These are phyloP conservation scores for Acanthosepion lycidas DNA, from an alignment of 2,888 invertebrate species.

Conservation along the genomic window DNA sequence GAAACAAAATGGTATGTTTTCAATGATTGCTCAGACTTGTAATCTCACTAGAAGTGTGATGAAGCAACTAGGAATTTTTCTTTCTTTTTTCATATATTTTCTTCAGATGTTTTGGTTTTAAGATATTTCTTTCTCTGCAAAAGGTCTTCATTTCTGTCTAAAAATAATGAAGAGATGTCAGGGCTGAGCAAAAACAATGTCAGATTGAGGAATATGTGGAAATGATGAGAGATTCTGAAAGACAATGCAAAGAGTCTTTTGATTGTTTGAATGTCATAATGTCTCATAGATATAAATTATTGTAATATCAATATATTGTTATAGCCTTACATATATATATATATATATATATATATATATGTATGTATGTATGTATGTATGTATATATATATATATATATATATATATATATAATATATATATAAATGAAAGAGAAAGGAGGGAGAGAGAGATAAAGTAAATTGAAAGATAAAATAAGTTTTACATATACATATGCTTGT, in stretches of 20 bases:
- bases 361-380: too few relatives aligned
- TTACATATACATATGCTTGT: too few relatives aligned
- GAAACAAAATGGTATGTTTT: not conserved
- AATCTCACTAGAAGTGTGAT: not conserved
- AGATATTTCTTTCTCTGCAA: not conserved
- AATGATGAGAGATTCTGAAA: not conserved
- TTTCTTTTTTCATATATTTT: not conserved
- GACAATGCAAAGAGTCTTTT: not conserved
- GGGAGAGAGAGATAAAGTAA: too few relatives aligned
- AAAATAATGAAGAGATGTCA: not conserved
- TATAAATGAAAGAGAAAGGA: too few relatives aligned
- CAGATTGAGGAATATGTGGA: not conserved
- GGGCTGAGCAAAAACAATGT: not conserved
- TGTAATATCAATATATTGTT: too few relatives aligned
- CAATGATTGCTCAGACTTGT: not conserved
- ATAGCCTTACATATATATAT: too few relatives aligned
- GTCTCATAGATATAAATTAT: not conserved
- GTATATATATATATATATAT: too few relatives aligned
- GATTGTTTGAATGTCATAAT: not conserved
- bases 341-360: too few relatives aligned
- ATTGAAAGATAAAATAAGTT: too few relatives aligned
- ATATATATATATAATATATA: too few relatives aligned
- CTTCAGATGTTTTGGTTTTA: not conserved
- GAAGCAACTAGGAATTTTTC: not conserved
- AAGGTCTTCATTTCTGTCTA: not conserved